phyloP scores from a whole-genome alignment of 2,888 invertebrate genomes.

The Chrysolina americana region DNA sequence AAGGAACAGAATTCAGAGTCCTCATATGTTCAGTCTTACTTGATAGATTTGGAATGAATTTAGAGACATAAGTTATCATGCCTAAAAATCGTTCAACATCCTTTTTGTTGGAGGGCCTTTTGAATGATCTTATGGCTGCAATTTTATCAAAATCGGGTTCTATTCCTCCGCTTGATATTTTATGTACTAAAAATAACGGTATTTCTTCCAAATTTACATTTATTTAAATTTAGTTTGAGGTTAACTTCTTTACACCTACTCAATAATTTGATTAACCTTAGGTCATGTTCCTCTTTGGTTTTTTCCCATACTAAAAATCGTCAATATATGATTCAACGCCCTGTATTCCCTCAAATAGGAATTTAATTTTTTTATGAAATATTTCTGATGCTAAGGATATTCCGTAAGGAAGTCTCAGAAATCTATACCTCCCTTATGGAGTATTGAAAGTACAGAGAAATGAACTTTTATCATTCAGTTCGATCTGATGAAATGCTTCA shows the following conservation, averaged over 20 bases:
- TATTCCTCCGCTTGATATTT: neutral
- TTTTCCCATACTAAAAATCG: too few relatives aligned
- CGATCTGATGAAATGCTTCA: neutral
- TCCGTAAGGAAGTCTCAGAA: too few relatives aligned
- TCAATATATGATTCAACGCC: constrained; percentile 1
- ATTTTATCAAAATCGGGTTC: neutral
- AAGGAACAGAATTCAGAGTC: too few relatives aligned
- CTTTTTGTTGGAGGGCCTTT: neutral
- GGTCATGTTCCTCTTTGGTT: constrained; percentile 13
- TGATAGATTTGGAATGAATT: neutral
- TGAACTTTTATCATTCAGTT: too few relatives aligned
- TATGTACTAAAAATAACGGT: neutral
- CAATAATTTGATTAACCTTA: neutral
- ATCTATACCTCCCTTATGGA: too few relatives aligned
- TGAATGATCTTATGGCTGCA: neutral
- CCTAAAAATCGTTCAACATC: neutral
- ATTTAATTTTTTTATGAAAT: neutral
- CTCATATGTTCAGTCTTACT: too few relatives aligned
- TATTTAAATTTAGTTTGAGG: neutral
- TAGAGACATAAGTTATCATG: neutral
- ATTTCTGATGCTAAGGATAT: neutral
- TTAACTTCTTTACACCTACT: neutral
- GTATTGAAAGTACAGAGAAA: too few relatives aligned
- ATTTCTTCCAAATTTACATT: constrained; percentile 3
- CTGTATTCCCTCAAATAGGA: constrained; percentile 17